Evolutionary conservation across 2,888 invertebrate genomes (phyloP).

Genomic region (Cotesia congregata): DNA sequence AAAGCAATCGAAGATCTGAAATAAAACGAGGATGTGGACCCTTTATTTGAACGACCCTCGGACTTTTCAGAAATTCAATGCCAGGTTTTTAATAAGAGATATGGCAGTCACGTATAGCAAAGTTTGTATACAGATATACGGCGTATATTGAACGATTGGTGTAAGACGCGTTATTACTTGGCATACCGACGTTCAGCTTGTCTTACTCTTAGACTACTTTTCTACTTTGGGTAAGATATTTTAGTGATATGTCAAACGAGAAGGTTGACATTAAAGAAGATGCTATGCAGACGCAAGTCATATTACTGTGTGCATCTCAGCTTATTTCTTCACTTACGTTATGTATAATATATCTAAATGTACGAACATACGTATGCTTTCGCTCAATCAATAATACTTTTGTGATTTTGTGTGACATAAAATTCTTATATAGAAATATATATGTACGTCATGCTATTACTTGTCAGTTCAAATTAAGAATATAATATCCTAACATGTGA

Average conservation of each 20-base stretch:
- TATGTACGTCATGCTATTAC: neutral
- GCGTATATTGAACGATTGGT: constrained; percentile 23
- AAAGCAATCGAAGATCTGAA: neutral
- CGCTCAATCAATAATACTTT: constrained; percentile 11
- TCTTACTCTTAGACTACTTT: constrained; percentile 27
- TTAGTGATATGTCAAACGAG: neutral
- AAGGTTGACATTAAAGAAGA: constrained; percentile 10
- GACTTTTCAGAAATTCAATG: constrained; percentile 28
- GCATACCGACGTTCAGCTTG: constrained; percentile 50
- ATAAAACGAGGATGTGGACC: constrained; percentile 16
- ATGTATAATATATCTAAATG: neutral
- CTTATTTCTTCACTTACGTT: constrained; percentile 1
- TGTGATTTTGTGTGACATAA: neutral
- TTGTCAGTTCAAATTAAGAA: neutral
- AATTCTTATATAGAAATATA: neutral
- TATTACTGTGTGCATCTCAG: constrained; percentile 28
- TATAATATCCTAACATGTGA: neutral
- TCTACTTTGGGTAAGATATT: constrained; percentile 1
- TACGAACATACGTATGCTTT: no score
- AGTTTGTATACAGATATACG: neutral
- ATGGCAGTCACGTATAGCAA: constrained; percentile 17
- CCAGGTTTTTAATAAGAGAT: constrained; percentile 56
- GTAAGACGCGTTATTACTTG: constrained; percentile 57
- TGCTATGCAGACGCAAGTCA: constrained; percentile 12
- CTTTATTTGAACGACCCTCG: neutral